phyloP scores from a whole-genome alignment of 2,888 invertebrate genomes.

The Scaptodrosophila latifasciaeformis region DNA sequence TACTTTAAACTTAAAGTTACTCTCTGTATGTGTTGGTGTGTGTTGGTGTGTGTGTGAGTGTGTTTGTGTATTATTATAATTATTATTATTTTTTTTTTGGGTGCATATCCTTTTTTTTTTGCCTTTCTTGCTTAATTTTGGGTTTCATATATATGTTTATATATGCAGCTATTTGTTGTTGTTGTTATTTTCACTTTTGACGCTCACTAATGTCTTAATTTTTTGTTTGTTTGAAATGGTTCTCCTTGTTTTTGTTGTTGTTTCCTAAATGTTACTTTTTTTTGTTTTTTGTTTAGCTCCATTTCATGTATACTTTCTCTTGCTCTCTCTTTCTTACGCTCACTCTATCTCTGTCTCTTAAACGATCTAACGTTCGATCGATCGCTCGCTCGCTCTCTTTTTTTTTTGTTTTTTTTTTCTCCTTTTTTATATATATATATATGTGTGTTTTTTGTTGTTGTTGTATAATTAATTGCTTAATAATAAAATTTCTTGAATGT shows the following conservation, averaged over 20 bases:
- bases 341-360: too few species aligned
- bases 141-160: background rate
- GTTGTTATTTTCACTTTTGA: background rate
- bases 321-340: constrained; percentile 6
- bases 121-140: too few species aligned
- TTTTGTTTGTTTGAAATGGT: constrained; percentile 30
- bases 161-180: background rate
- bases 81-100: too few species aligned
- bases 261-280: constrained; percentile 1
- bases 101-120: too few species aligned
- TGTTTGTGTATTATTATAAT: background rate
- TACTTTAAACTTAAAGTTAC: too few species aligned
- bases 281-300: constrained; percentile 14
- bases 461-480: constrained; percentile 66
- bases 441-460: constrained; percentile 13
- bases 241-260: constrained; percentile 19
- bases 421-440: constrained; percentile 34
- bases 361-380: too few species aligned
- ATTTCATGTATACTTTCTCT: constrained; percentile 32
- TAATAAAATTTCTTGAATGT: constrained; percentile 66
- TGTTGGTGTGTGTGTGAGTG: background rate
- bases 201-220: constrained; percentile 10
- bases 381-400: constrained; percentile 10
- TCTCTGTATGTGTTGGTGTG: background rate
- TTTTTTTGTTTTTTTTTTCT: constrained; percentile 22